Conservation (phyloP, 2,797 vertebrate species). For the Acridotheres tristis region DNA sequence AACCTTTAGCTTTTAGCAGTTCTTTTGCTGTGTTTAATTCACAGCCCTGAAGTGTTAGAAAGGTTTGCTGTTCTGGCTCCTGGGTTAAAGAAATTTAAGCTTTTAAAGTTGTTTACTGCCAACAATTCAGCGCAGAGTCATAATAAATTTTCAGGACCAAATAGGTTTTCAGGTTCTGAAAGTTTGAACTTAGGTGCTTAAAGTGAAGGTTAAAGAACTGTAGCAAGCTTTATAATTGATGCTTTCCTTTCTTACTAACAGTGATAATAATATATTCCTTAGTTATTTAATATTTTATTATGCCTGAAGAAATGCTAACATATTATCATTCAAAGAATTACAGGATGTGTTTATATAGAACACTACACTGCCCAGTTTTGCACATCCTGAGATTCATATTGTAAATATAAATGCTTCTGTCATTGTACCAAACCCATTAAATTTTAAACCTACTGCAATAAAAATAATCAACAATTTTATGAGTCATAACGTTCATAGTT, state of each 20-base stretch:
- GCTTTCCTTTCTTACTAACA: neutral
- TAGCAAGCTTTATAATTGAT: neutral
- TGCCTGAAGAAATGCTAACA: neutral
- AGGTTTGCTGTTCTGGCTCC: neutral
- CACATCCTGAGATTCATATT: neutral
- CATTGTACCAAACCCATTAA: neutral
- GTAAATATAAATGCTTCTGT: neutral
- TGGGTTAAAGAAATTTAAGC: neutral
- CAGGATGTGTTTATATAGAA: neutral
- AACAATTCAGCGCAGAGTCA: fast-evolving
- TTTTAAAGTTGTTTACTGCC: neutral
- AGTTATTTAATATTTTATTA: neutral
- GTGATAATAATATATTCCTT: neutral
- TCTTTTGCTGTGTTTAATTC: neutral
- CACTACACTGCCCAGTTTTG: neutral
- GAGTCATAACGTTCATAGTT: neutral
- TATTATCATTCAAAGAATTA: neutral
- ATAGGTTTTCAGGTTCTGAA: neutral
- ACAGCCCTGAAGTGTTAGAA: neutral
- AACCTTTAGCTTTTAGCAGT: neutral
- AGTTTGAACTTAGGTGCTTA: neutral
- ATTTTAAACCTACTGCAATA: neutral
- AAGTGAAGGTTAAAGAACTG: neutral
- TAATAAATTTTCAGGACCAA: neutral
- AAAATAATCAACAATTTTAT: neutral